phyloP scores from a whole-genome alignment of 1,140 invertebrate genomes.

The Microplitis demolitor region DNA sequence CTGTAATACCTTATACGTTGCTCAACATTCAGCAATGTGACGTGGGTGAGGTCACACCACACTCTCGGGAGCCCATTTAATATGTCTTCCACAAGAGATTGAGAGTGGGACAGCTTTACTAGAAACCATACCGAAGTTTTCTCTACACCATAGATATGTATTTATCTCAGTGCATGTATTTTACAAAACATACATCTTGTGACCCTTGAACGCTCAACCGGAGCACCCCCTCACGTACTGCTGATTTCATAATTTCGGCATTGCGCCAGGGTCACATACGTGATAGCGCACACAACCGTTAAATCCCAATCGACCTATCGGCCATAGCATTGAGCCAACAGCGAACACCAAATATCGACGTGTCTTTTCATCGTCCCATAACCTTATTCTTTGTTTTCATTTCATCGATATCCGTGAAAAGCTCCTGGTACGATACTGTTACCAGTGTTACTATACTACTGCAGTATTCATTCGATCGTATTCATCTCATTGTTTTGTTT shows the following conservation, averaged over 20 bases:
- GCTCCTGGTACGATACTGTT: not conserved
- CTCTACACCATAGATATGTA: not conserved
- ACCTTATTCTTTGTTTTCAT: not conserved
- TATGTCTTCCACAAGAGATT: slow-evolving; percentile 34
- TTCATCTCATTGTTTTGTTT: not conserved
- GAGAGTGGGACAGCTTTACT: not conserved
- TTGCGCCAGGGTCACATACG: slow-evolving; percentile 48
- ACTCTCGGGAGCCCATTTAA: slow-evolving; percentile 42
- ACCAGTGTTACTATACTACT: not conserved
- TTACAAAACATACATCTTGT: not conserved
- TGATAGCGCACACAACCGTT: slow-evolving; percentile 37
- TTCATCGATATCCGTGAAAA: not conserved
- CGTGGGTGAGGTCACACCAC: slow-evolving; percentile 37
- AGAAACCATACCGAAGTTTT: not conserved
- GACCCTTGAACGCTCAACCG: slow-evolving; percentile 22
- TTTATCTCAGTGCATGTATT: not conserved
- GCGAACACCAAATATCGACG: slow-evolving; percentile 28
- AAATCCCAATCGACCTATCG: slow-evolving; percentile 43
- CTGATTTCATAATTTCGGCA: slow-evolving; percentile 60
- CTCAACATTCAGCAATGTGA: slow-evolving; percentile 23
- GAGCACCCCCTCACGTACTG: slow-evolving; percentile 50
- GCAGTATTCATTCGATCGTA: not conserved
- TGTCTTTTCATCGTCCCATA: slow-evolving; percentile 2
- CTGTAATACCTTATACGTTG: slow-evolving; percentile 26
- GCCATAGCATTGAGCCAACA: too few species aligned